Percentiles rank a stretch among this genome's conserved stretches.
Evolutionary conservation across 2,113 vertebrate genomes (phyloP).

Genomic region (Chitala chitala): DNA sequence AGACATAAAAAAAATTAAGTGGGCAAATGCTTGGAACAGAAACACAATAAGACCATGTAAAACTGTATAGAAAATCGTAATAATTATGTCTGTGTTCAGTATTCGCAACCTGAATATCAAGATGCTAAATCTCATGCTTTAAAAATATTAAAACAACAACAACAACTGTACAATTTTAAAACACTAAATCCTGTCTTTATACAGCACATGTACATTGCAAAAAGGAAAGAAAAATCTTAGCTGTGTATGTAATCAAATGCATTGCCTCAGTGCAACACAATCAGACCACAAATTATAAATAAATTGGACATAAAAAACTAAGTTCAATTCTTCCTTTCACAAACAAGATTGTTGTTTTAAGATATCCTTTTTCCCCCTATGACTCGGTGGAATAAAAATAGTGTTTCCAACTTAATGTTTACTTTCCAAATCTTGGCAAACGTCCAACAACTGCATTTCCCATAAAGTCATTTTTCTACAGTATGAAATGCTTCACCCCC

Average conservation of each 20-base stretch:
- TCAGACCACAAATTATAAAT: slow-evolving; percentile 6
- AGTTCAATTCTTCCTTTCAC: not conserved
- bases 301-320: not conserved
- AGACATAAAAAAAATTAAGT: too few relatives aligned
- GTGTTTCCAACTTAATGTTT: not conserved
- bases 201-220: not conserved
- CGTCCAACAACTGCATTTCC: not conserved
- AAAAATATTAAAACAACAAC: not conserved
- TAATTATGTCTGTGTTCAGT: too few relatives aligned
- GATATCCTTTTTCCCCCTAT: not conserved
- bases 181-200: not conserved
- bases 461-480: not conserved
- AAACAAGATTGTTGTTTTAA: not conserved
- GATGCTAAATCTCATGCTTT: not conserved
- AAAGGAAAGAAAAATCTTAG: slow-evolving; percentile 1
- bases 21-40: too few relatives aligned
- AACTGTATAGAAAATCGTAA: too few relatives aligned
- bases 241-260: not conserved
- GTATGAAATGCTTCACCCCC: not conserved
- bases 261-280: not conserved
- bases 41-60: too few relatives aligned
- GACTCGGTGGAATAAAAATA: slow-evolving; percentile 9
- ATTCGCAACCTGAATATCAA: too few relatives aligned
- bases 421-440: not conserved
- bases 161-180: not conserved